phyloP scores from a whole-genome alignment of 2,113 vertebrate genomes.

The Zeus faber region DNA sequence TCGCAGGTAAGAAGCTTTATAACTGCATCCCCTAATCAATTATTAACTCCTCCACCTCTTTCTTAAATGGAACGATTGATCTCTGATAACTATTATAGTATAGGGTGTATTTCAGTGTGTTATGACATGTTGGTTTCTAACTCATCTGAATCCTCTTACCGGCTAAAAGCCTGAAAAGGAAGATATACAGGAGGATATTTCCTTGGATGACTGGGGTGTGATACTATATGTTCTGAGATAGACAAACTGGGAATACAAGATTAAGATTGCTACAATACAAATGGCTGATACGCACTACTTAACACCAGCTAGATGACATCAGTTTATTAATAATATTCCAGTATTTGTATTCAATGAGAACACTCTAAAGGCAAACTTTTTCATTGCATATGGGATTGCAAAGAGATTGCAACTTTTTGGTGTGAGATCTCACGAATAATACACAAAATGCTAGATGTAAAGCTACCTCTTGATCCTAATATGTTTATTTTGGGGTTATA shows the following conservation, averaged over 20 bases:
- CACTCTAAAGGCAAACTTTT: neutral
- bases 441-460: conserved; percentile 4
- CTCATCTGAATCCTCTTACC: conserved; percentile 7
- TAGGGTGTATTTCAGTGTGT: conserved; percentile 5
- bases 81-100: neutral
- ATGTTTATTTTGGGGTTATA: conserved; percentile 5
- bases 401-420: neutral
- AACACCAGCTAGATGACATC: conserved; percentile 5
- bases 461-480: conserved; percentile 1
- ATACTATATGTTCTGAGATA: neutral
- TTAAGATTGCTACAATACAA: conserved; percentile 9
- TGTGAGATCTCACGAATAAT: conserved; percentile 1
- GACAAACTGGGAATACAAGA: conserved; percentile 7
- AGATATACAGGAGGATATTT: conserved; percentile 6
- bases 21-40: neutral
- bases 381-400: conserved; percentile 2
- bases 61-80: neutral
- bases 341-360: neutral
- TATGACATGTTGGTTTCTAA: conserved; percentile 12
- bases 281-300: conserved; percentile 19
- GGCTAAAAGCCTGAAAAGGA: conserved; percentile 10
- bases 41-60: neutral
- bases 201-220: neutral
- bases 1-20: conserved; percentile 7
- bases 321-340: conserved; percentile 7